Evolutionary conservation across 2,113 vertebrate genomes (phyloP).

Genomic region (Poecile atricapillus): DNA sequence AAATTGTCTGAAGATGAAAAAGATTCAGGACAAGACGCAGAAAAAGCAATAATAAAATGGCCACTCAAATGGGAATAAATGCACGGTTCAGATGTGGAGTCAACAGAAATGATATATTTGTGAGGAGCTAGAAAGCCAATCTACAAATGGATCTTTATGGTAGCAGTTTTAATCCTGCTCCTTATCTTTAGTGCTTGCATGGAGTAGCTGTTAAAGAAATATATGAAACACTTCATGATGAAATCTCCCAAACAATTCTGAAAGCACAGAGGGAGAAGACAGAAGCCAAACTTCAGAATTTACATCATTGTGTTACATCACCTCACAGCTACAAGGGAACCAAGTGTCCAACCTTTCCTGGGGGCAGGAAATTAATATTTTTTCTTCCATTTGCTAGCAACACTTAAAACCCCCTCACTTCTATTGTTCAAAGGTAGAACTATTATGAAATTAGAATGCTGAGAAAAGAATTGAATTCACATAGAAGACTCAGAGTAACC

Average conservation of each 20-base stretch:
- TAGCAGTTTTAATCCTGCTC: neutral
- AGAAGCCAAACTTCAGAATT: neutral
- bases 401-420: fast-evolving
- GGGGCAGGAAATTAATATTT: neutral
- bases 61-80: neutral
- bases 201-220: neutral
- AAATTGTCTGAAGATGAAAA: neutral
- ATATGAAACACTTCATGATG: neutral
- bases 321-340: neutral
- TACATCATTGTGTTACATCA: neutral
- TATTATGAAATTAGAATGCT: neutral
- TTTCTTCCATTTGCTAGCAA: neutral
- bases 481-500: neutral
- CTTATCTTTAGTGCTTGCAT: neutral
- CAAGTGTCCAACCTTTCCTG: neutral
- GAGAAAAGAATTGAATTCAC: neutral
- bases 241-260: neutral
- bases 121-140: neutral
- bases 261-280: neutral
- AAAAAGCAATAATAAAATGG: neutral
- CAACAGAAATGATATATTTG: neutral
- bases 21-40: neutral
- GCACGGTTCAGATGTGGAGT: neutral
- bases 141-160: neutral
- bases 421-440: neutral